Base-by-base conservation (phyloP, 2,797 vertebrate genomes). In the Sebastes itinus region DNA sequence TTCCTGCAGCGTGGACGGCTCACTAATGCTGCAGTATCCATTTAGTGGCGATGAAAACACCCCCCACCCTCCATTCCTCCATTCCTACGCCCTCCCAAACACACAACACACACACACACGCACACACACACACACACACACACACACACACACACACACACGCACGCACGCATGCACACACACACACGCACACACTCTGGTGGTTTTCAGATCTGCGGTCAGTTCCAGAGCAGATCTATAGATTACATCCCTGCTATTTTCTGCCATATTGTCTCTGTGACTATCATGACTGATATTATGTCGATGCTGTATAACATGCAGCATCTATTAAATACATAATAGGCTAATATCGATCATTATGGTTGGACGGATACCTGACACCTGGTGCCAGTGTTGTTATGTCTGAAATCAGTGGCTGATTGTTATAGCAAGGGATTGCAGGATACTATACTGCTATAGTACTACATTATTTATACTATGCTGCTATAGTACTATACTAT, bases 71-170 rank as follows among this genome's bases (percentile, higher is more conserved):
- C 42, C 25, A 33, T 16, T 12, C 56, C 5, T 27, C 13, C 20
- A 5, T 22, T 46, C 42, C 42, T 46, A 7, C 46, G 46, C 46
- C 27, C 66, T 59, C 38, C 49, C 28, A 63, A 85, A 94, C 91
- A 92, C 81, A 80, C 76, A 82, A 81, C 9, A 94, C 91, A 92
- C 81, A 82, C 76, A 81, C 10, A 94, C 91, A 90, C 81, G 23
- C 16, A 82, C 7, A 61, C 20, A 66, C 32, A 33, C 9, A 38
- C 58, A 52, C 25, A 54, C 76, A 82, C 9, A 60, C 7, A 65
- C 30, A 93, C 91, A 92, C 81, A 82, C 76, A 81, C 14, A 80
- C 9, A 94, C 30, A 52, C 76, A 82, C 10, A 54, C 13, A 65
- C 75, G 79, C 10, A 94, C 91, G 92, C 80, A 83, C 75, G 80